Base-by-base conservation (phyloP, 1,140 invertebrate species). In the Aphelinus atriplicis region DNA sequence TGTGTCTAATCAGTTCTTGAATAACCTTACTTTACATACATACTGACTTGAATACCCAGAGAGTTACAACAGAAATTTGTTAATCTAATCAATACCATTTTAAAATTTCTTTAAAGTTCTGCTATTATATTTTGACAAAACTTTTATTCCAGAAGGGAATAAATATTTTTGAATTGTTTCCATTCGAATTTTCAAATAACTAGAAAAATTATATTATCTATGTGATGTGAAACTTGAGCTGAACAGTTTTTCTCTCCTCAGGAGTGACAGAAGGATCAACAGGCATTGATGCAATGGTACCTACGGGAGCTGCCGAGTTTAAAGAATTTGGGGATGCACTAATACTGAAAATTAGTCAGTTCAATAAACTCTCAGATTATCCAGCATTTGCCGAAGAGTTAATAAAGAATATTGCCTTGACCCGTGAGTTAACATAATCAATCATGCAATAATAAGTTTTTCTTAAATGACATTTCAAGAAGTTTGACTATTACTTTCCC, bases 241-340 rank as follows among this genome's bases (percentile, higher is more conserved):
- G 26, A 26, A 26, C 26, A 64, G 51, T 64, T 58, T 78, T 83
- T 71, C 76, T 85, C 86, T 82, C 72, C 77, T 87, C 86, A 91
- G 90, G 90, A 78, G 86, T 92, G 71, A 83, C 88, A 77, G 91
- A 90, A 82, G 85, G 84, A 77, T 78, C 81, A 71, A 86, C 88
- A n/a, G 89, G 89, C 62, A 84, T 94, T 53, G 94, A 94, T 81
- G 87, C 85, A 50, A 91, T 93, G 83, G 87, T 91, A 77, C 92
- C 95, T 9, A 90, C 90, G 60, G 94, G 89, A 26, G 94, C 93
- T 87, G 94, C 93, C 81, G 95, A 97, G 83, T 96, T 95, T 83
- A 91, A 94, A 62, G 92, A 93, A 84, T 94, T 95, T 83, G 90
- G 90, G 43, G 91, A 93, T 70, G 88, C 91, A n/a, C 87, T 96